A percentile compares a stretch with the other conserved stretches of the same genome.
phyloP scores from a whole-genome alignment of 2,888 invertebrate species.

The Apamea monoglypha region DNA sequence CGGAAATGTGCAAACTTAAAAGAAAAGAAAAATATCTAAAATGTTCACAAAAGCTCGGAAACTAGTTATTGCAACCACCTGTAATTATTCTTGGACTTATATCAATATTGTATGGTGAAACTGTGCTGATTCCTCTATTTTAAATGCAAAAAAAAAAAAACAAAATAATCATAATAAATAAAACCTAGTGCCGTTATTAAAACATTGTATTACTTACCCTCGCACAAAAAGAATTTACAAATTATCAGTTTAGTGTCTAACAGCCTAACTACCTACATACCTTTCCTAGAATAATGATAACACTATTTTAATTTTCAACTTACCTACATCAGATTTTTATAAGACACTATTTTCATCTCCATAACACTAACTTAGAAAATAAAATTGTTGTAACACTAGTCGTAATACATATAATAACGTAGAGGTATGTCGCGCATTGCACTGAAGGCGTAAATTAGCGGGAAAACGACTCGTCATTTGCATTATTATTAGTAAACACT shows the following conservation, averaged over 20 bases:
- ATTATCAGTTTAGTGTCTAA: neutral
- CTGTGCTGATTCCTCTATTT: too few species aligned
- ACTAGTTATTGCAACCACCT: neutral
- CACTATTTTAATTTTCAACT: neutral
- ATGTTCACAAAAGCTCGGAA: neutral
- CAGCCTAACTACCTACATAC: neutral
- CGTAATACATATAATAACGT: conserved; percentile 23
- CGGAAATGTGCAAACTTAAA: neutral
- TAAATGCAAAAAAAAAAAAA: neutral
- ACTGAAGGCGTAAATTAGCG: conserved; percentile 72
- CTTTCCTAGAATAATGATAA: neutral
- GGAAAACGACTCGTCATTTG: conserved; percentile 79
- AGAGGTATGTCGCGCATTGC: conserved; percentile 36
- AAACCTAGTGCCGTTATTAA: neutral
- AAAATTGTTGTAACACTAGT: conserved; percentile 10
- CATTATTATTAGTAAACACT: conserved; percentile 85
- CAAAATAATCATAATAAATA: neutral
- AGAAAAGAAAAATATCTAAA: neutral
- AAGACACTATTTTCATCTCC: neutral
- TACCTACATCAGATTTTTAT: neutral
- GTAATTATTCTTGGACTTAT: neutral
- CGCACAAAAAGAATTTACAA: neutral
- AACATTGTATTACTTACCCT: neutral
- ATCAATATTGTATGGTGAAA: neutral
- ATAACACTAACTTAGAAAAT: neutral